Percentiles rank a stretch among this genome's conserved stretches.
Evolutionary conservation across 2,113 vertebrate genomes (phyloP).

Genomic region (Protobothrops mucrosquamatus): DNA sequence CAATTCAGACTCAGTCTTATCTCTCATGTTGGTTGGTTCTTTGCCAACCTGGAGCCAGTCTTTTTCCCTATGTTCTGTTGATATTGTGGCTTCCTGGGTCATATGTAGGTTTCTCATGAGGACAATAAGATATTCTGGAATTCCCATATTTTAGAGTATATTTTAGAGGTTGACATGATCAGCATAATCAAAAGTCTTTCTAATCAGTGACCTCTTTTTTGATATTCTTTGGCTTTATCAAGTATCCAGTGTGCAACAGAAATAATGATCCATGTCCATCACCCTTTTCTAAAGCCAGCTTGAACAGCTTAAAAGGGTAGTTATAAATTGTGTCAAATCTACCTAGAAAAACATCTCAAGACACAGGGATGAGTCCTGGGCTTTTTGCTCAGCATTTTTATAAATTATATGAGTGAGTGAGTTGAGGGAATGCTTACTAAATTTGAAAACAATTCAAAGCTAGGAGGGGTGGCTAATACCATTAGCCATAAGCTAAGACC

Average conservation of each 20-base stretch:
- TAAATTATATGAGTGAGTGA: not conserved
- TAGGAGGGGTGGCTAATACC: not conserved
- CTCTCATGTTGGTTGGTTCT: not conserved
- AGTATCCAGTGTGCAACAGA: not conserved
- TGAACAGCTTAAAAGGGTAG: not conserved
- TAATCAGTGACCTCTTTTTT: not conserved
- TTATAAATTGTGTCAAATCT: not conserved
- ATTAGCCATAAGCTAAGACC: not conserved
- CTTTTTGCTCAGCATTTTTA: not conserved
- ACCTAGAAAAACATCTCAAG: not conserved
- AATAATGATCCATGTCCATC: not conserved
- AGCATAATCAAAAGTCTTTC: not conserved
- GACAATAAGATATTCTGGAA: not conserved
- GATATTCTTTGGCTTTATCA: not conserved
- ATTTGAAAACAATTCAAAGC: not conserved
- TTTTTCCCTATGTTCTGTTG: not conserved
- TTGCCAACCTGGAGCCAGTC: not conserved
- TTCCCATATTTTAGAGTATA: not conserved
- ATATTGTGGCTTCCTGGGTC: not conserved
- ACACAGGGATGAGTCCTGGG: not conserved
- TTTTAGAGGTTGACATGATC: not conserved
- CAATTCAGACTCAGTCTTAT: not conserved
- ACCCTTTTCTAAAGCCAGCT: not conserved
- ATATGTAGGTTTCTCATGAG: not conserved
- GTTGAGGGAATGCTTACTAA: not conserved